Conservation (phyloP, 1,140 invertebrate species). For the Eurosta solidaginis region DNA sequence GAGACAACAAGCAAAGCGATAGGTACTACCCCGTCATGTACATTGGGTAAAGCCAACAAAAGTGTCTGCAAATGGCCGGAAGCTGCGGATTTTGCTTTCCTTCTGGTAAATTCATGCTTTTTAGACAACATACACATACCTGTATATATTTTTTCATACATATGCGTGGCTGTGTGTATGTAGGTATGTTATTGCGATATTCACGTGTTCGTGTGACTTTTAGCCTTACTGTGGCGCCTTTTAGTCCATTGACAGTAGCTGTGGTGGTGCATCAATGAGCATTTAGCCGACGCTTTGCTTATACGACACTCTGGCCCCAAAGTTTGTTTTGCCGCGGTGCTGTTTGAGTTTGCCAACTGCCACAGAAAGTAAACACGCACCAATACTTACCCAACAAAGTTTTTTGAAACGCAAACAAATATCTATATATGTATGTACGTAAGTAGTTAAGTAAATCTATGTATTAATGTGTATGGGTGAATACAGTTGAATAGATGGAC, state of each 20-base stretch:
- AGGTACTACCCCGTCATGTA: not conserved
- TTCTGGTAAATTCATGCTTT: not conserved
- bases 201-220: too few relatives aligned
- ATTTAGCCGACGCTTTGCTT: not conserved
- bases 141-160: not conserved
- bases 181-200: too few relatives aligned
- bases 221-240: constrained; percentile 12
- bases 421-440: not conserved
- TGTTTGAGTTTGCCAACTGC: constrained; percentile 23
- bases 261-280: constrained; percentile 2
- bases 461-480: not conserved
- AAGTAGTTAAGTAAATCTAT: too few relatives aligned
- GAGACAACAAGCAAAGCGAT: not conserved
- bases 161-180: not conserved
- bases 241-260: constrained; percentile 1
- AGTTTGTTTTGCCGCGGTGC: constrained; percentile 24
- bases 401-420: constrained; percentile 3
- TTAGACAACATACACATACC: not conserved
- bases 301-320: constrained; percentile 13
- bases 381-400: not conserved
- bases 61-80: constrained; percentile 26
- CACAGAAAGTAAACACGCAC: constrained; percentile 21
- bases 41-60: not conserved
- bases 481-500: not conserved
- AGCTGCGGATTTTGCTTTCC: constrained; percentile 1